Conservation (phyloP, 2,113 vertebrate species). For the Cariama cristata region DNA sequence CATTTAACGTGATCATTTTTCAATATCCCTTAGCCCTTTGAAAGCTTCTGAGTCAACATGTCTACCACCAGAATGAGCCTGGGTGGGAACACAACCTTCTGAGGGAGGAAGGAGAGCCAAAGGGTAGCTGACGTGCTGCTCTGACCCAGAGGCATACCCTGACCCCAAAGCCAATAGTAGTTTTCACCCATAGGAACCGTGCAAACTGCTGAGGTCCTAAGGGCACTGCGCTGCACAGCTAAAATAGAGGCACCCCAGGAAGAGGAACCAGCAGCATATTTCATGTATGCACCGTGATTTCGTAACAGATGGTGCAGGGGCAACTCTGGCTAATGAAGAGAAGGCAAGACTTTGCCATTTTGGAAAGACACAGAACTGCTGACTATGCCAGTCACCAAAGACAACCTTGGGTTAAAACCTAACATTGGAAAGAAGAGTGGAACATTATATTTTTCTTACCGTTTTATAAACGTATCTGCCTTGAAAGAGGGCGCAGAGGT, state of each 20-base stretch:
- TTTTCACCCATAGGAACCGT: neutral
- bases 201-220: neutral
- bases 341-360: neutral
- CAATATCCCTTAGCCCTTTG: neutral
- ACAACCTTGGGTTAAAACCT: neutral
- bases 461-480: fast-evolving
- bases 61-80: neutral
- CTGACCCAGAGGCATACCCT: neutral
- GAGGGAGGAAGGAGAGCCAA: neutral
- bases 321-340: neutral
- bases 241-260: neutral
- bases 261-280: neutral
- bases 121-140: neutral
- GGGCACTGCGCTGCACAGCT: no score
- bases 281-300: neutral
- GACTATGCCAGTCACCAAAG: neutral
- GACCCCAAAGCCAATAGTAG: neutral
- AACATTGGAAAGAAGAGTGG: neutral
- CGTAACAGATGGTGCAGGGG: neutral
- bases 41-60: neutral
- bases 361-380: neutral
- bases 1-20: neutral
- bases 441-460: neutral
- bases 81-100: neutral
- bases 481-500: fast-evolving